Conservation (phyloP, 2,888 invertebrate species). For the Tipula confusa region DNA sequence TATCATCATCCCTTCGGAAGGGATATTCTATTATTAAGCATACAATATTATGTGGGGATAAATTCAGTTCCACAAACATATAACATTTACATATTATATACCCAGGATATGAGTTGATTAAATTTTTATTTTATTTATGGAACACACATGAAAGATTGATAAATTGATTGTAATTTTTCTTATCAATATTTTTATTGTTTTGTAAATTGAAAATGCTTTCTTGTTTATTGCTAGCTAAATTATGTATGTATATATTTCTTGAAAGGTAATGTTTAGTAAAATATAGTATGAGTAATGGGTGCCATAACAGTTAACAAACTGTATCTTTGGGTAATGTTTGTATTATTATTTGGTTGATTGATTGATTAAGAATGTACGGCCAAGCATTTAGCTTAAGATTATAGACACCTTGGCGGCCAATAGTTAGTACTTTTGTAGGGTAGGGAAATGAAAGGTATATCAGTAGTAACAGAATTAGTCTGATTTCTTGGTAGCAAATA, state of each 20-base stretch:
- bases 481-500: no score
- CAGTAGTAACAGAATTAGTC: no score
- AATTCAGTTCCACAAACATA: background rate
- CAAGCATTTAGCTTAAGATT: no score
- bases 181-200: slow-evolving; percentile 12
- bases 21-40: background rate
- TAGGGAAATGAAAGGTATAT: no score
- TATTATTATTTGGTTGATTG: no score
- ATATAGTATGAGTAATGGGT: background rate
- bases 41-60: background rate
- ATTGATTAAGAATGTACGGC: no score
- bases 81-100: background rate
- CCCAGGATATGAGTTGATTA: background rate
- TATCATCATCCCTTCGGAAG: background rate
- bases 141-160: background rate
- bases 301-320: background rate
- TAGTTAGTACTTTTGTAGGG: no score
- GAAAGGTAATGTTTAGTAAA: slow-evolving; percentile 20
- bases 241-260: background rate
- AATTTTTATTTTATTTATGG: background rate
- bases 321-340: no score
- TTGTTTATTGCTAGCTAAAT: background rate
- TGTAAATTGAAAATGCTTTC: background rate
- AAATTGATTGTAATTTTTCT: slow-evolving; percentile 25
- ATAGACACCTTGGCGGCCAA: no score